Conservation (phyloP, 2,888 invertebrate species). For the Athripsodes cinereus region DNA sequence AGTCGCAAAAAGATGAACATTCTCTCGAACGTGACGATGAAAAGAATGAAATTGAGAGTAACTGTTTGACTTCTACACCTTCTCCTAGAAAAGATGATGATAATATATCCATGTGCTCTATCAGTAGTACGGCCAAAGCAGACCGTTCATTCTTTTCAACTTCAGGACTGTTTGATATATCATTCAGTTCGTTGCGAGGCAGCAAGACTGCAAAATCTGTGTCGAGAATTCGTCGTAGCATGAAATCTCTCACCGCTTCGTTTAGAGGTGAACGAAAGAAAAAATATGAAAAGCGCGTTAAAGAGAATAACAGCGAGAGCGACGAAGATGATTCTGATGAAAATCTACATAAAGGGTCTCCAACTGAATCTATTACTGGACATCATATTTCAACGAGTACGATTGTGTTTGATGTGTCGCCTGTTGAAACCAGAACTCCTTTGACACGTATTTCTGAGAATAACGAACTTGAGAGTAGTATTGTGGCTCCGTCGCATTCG, state of each 20-base stretch:
- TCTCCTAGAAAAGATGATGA: constrained; percentile 48
- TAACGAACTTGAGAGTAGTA: constrained; percentile 30
- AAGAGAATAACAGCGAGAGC: constrained; percentile 36
- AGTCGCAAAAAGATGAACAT: constrained; percentile 7
- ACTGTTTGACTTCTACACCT: constrained; percentile 40
- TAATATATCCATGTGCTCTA: constrained; percentile 44
- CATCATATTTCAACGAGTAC: not conserved
- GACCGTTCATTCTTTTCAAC: constrained; percentile 25
- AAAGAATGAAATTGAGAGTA: constrained; percentile 9
- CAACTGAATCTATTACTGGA: constrained; percentile 22
- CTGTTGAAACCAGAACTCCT: constrained; percentile 31
- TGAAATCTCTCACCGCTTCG: constrained; percentile 50
- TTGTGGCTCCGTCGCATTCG: not conserved
- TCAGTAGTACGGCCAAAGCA: constrained; percentile 42
- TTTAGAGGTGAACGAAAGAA: constrained; percentile 49
- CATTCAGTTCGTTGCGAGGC: constrained; percentile 43
- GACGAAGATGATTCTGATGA: constrained; percentile 38
- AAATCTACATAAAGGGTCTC: constrained; percentile 35
- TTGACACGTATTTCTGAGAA: constrained; percentile 35
- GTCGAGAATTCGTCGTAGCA: constrained; percentile 45
- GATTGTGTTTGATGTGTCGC: constrained; percentile 18
- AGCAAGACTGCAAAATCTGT: constrained; percentile 47
- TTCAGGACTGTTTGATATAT: constrained; percentile 48
- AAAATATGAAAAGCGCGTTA: constrained; percentile 46
- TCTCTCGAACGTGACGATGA: constrained; percentile 10